Conservation (phyloP, 2,888 invertebrate genomes). For the Cordilura impudica region DNA sequence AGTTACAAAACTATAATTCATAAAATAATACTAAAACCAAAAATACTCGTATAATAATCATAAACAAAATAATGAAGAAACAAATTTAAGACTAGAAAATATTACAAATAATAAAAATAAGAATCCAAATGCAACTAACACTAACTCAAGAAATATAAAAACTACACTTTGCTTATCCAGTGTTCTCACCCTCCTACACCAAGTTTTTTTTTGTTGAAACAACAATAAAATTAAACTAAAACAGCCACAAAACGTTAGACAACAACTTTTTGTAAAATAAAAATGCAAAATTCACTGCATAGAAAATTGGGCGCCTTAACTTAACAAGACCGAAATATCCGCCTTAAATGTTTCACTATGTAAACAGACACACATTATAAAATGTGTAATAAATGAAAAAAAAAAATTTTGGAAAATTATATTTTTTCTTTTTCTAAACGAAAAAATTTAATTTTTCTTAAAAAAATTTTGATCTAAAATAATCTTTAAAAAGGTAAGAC, state of each 20-base stretch:
- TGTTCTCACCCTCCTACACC: conserved; percentile 72
- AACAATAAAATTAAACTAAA: conserved; percentile 35
- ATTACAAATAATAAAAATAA: background rate
- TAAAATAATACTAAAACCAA: background rate
- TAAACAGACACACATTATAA: conserved; percentile 57
- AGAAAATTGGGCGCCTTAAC: conserved; percentile 75
- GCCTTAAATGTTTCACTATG: conserved; percentile 75
- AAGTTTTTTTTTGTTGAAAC: conserved; percentile 44
- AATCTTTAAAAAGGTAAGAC: conserved; percentile 51
- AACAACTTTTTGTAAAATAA: background rate
- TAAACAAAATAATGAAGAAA: background rate
- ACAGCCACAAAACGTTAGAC: conserved; percentile 21
- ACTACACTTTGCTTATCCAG: conserved; percentile 71
- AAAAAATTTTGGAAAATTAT: too few species aligned
- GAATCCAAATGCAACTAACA: conserved; percentile 10
- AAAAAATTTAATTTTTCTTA: conserved; percentile 47
- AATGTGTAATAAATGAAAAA: conserved; percentile 20
- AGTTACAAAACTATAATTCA: too few species aligned
- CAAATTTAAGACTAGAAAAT: background rate
- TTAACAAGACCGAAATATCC: conserved; percentile 76
- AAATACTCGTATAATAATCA: background rate
- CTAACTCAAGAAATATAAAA: background rate
- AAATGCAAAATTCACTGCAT: conserved; percentile 61
- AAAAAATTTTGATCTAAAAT: conserved; percentile 6
- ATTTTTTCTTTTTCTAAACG: conserved; percentile 41